Percentiles rank a stretch among this genome's conserved stretches.
phyloP scores from a whole-genome alignment of 1,140 invertebrate species.

The Micrasema minimum region DNA sequence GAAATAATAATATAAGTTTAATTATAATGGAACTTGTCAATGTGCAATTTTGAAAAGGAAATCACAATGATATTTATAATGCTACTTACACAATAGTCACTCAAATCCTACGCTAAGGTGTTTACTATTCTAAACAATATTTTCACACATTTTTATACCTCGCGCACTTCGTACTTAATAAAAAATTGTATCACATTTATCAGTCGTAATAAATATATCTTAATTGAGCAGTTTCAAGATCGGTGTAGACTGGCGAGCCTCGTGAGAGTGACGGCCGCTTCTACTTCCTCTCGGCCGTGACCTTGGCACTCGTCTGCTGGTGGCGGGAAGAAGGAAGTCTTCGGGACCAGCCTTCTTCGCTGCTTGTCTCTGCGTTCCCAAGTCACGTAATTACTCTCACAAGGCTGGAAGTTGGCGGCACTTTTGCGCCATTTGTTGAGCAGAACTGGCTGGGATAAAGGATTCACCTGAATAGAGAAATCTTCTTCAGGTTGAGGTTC shows the following conservation, averaged over 20 bases:
- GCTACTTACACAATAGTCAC: slow-evolving; percentile 20
- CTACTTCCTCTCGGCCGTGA: slow-evolving; percentile 75
- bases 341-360: background rate
- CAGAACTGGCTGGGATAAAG: slow-evolving; percentile 60
- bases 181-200: slow-evolving; percentile 43
- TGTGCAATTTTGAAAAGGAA: slow-evolving; percentile 29
- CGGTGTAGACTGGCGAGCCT: slow-evolving; percentile 62
- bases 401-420: slow-evolving; percentile 73
- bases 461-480: slow-evolving; percentile 58
- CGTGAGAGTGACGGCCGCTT: slow-evolving; percentile 76
- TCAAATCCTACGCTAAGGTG: slow-evolving; percentile 22
- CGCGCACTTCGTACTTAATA: slow-evolving; percentile 20
- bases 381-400: slow-evolving; percentile 73
- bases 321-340: slow-evolving; percentile 42
- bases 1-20: too few species aligned
- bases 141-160: slow-evolving; percentile 27
- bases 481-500: slow-evolving; percentile 50
- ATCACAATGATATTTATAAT: slow-evolving; percentile 21
- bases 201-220: slow-evolving; percentile 42
- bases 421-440: slow-evolving; percentile 77
- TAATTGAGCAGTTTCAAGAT: slow-evolving; percentile 39
- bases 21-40: slow-evolving; percentile 18
- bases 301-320: background rate
- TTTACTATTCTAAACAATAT: slow-evolving; percentile 14
- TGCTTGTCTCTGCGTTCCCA: slow-evolving; percentile 61